Percentiles rank a stretch among this genome's conserved stretches.
phyloP scores from a whole-genome alignment of 2,797 vertebrate species.

The Thamnophis elegans region DNA sequence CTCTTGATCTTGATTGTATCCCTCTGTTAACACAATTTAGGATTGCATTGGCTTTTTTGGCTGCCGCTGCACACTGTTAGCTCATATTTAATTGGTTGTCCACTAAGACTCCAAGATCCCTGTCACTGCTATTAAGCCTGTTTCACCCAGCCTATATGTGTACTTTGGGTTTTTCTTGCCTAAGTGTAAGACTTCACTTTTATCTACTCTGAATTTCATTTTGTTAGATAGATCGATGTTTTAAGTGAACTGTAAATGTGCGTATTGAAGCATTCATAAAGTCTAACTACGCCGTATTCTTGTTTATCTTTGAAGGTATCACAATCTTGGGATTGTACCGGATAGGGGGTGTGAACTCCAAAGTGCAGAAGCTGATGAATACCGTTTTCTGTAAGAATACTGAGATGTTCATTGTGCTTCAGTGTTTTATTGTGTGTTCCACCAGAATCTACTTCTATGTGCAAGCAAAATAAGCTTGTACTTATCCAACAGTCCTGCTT shows the following conservation, averaged over 20 bases:
- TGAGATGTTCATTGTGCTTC: neutral
- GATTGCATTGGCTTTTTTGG: no score
- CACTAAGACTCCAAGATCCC: no score
- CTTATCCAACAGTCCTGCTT: neutral
- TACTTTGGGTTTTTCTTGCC: no score
- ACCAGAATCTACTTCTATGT: neutral
- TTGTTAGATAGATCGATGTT: neutral
- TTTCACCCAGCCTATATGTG: no score
- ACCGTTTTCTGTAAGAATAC: slow-evolving; percentile 89
- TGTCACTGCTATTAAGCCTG: no score
- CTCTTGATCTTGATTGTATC: no score
- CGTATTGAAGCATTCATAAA: neutral
- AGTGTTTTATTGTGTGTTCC: neutral
- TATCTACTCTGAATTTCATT: no score
- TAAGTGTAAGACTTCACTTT: no score
- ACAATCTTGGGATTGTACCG: slow-evolving; percentile 93
- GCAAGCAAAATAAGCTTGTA: neutral
- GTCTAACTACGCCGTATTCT: slow-evolving; percentile 21
- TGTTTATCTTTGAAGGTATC: slow-evolving; percentile 75
- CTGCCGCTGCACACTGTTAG: no score
- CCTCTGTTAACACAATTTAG: no score
- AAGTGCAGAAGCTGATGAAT: slow-evolving; percentile 96
- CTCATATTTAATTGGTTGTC: no score
- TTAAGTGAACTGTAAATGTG: neutral
- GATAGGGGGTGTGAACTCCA: slow-evolving; percentile 97